phyloP scores from a whole-genome alignment of 2,888 invertebrate genomes.

The Heliothis peltigera region DNA sequence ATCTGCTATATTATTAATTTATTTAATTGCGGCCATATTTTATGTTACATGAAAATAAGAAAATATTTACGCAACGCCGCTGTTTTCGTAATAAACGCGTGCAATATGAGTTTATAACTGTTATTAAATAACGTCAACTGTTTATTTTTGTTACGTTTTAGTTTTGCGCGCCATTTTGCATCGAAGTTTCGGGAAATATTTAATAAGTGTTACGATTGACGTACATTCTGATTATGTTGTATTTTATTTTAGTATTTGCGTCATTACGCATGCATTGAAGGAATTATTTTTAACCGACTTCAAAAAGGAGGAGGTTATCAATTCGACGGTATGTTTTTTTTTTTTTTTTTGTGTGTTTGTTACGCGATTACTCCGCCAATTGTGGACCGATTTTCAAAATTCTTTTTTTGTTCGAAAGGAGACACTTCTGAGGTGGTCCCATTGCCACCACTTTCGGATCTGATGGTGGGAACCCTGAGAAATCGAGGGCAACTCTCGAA shows the following conservation, averaged over 20 bases:
- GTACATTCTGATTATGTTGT: neutral
- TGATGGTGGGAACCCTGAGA: too few relatives aligned
- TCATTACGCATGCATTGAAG: too few relatives aligned
- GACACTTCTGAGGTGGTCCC: too few relatives aligned
- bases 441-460: too few relatives aligned
- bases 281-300: too few relatives aligned
- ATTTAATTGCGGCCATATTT: slow-evolving; percentile 9
- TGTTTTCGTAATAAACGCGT: slow-evolving; percentile 4
- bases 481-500: too few relatives aligned
- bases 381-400: too few relatives aligned
- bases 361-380: too few relatives aligned
- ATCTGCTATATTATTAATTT: neutral
- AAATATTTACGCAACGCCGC: slow-evolving; percentile 20
- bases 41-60: neutral
- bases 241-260: neutral
- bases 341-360: too few relatives aligned
- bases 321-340: too few relatives aligned
- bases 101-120: slow-evolving; percentile 17
- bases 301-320: too few relatives aligned
- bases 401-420: too few relatives aligned
- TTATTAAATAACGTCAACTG: slow-evolving; percentile 29
- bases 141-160: slow-evolving; percentile 38
- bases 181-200: neutral
- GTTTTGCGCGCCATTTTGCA: slow-evolving; percentile 14
- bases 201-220: neutral